Evolutionary conservation across 2,797 vertebrate species (phyloP), one percentile per base, ranked within the genome.

Genomic region (Distichodus sexfasciatus): DNA sequence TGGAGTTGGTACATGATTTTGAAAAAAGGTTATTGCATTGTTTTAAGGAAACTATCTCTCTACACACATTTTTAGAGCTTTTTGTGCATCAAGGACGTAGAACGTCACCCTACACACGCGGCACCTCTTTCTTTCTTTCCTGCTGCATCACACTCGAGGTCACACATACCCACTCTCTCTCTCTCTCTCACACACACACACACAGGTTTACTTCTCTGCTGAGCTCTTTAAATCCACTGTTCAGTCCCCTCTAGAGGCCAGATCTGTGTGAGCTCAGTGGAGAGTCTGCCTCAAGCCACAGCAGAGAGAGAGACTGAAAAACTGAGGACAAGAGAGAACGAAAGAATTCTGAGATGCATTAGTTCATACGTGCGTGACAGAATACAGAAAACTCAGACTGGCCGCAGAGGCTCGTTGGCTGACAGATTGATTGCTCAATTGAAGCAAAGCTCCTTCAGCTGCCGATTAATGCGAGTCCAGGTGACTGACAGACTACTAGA

Each of bases 241-340:
- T 88, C 89, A 73, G 46, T 81, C 91, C 89, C 90, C 90, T 65
- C 55, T 87, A 92, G 91, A 87, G 86, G 82, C 77, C 79, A 91
- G 92, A 93, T 94, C 91, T 92, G 88, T 92, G 85, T 86, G 79
- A 87, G 85, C 87, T 87, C 85, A 85, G 88, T 83, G 6, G 81
- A 83, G 84, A 88, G 81, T 88, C 83, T 68, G 90, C 92, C 92
- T 89, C 87, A 89, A 93, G 92, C 92, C 90, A 93, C 91, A 88
- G 90, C 89, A 92, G 87, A 47, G 83, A 81, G 82, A 85, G 88
- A 89, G 86, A 89, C 86, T 92, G 85, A 85, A 81, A 51, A 80
- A 82, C 86, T 46, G 88, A 90, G 88, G 87, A 88, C 87, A 87
- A 90, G 87, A 84, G 64, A 1, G 62, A 83, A 82, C 82, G 83